phyloP scores from a whole-genome alignment of 1,140 invertebrate genomes.

The Trichonephila clavipes region DNA sequence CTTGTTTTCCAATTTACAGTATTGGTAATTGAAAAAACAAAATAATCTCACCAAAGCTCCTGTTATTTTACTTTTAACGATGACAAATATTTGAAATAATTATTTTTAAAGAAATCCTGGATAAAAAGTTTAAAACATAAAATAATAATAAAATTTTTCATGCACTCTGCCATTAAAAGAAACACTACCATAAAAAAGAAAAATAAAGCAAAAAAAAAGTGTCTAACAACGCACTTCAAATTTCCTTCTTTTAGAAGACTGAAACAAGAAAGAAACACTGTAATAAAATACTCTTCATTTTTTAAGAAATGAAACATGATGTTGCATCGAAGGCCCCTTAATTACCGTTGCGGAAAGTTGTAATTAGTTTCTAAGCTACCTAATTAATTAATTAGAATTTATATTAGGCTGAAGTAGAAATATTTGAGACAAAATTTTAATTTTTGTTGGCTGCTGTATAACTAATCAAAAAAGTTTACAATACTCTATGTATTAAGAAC shows the following conservation, averaged over 20 bases:
- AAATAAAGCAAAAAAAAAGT: background rate
- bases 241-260: background rate
- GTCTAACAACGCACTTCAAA: background rate
- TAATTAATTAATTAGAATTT: slow-evolving; percentile 70
- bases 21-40: too few species aligned
- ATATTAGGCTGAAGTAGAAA: slow-evolving; percentile 25
- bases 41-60: too few species aligned
- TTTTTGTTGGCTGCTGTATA: slow-evolving; percentile 36
- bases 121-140: background rate
- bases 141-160: background rate
- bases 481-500: background rate
- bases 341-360: slow-evolving; percentile 52
- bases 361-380: slow-evolving; percentile 61
- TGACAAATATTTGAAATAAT: too few species aligned
- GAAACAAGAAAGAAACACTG: slow-evolving; percentile 31
- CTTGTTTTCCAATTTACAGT: too few species aligned
- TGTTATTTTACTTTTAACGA: too few species aligned
- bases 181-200: background rate
- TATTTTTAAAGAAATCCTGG: background rate
- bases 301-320: slow-evolving; percentile 31
- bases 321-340: slow-evolving; percentile 26
- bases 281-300: slow-evolving; percentile 10
- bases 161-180: background rate
- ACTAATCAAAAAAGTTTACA: slow-evolving; percentile 38
- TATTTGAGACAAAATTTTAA: slow-evolving; percentile 56